A percentile compares a stretch with the other conserved stretches of the same genome.
phyloP scores from a whole-genome alignment of 2,888 invertebrate genomes.

The Tortricodes alternella region DNA sequence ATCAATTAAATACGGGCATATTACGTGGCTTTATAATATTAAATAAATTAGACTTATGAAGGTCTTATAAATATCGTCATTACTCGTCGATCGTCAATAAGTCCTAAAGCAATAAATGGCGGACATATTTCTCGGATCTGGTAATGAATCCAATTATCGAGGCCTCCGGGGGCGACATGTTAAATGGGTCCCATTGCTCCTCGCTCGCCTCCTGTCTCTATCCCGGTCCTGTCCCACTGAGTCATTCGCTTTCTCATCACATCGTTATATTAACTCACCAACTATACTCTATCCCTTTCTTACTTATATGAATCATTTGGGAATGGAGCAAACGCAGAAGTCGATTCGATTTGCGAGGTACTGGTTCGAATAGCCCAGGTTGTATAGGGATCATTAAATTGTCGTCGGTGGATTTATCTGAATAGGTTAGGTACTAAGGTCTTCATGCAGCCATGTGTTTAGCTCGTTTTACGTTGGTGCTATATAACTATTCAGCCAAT shows the following conservation, averaged over 20 bases:
- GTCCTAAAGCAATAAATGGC: slow-evolving; percentile 60
- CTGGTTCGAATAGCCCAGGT: slow-evolving; percentile 6
- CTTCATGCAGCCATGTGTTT: slow-evolving; percentile 26
- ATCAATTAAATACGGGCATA: no score
- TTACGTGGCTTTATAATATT: no score
- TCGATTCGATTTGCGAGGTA: background rate
- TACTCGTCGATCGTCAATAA: slow-evolving; percentile 39
- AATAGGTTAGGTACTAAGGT: slow-evolving; percentile 23
- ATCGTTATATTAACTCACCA: background rate
- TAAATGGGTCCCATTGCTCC: slow-evolving; percentile 65
- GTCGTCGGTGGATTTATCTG: slow-evolving; percentile 33
- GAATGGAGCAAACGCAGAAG: background rate
- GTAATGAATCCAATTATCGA: slow-evolving; percentile 78
- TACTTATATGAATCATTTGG: background rate
- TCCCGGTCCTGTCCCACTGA: slow-evolving; percentile 18
- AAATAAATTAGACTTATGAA: no score
- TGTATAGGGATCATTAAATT: slow-evolving; percentile 35
- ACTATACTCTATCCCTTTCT: background rate
- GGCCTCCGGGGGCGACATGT: slow-evolving; percentile 64
- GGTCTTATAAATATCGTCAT: slow-evolving; percentile 33
- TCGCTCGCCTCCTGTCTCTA: slow-evolving; percentile 41
- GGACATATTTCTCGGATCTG: slow-evolving; percentile 61
- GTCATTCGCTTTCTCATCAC: background rate
- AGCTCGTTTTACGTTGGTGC: slow-evolving; percentile 15
- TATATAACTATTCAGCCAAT: slow-evolving; percentile 10